phyloP scores from a whole-genome alignment of 2,888 invertebrate species.

The Folsomia manolachei region DNA sequence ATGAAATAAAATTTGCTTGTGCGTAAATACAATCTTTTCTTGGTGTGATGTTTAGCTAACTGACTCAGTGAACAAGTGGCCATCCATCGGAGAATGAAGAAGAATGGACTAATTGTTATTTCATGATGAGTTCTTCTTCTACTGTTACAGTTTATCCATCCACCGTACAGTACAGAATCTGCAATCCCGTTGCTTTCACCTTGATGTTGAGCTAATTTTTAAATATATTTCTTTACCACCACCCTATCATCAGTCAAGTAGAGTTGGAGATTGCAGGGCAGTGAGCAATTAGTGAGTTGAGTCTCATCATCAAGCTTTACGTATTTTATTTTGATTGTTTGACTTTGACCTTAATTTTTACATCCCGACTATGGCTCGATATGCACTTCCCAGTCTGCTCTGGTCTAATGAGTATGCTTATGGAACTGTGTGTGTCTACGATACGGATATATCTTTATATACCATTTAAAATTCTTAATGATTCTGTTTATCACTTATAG shows the following conservation, averaged over 20 bases:
- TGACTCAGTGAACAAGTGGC: not conserved
- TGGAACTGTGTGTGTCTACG: no score
- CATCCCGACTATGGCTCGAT: not conserved
- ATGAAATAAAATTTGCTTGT: no score
- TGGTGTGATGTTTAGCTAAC: not conserved
- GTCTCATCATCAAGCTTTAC: slow-evolving; percentile 3
- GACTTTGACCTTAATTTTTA: slow-evolving; percentile 16
- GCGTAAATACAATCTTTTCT: not conserved
- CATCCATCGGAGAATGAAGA: slow-evolving; percentile 9
- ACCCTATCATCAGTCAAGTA: slow-evolving; percentile 7
- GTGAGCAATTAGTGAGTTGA: not conserved
- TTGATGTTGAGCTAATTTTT: not conserved
- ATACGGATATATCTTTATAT: no score
- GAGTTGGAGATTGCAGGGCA: not conserved
- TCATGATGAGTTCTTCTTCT: slow-evolving; percentile 15
- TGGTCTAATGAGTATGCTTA: not conserved
- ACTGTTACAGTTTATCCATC: slow-evolving; percentile 14
- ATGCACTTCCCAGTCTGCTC: not conserved
- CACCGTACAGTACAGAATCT: not conserved
- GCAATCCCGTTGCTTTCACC: slow-evolving; percentile 4
- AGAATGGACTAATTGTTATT: slow-evolving; percentile 22
- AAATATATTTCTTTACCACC: not conserved
- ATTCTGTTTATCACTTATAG: not conserved
- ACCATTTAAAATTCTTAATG: not conserved
- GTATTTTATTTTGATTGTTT: not conserved